A percentile compares a stretch with the other conserved stretches of the same genome.
These are phyloP conservation scores for Zaprionus africanus DNA, from an alignment of 1,140 invertebrate genomes.

Conservation along the genomic window DNA sequence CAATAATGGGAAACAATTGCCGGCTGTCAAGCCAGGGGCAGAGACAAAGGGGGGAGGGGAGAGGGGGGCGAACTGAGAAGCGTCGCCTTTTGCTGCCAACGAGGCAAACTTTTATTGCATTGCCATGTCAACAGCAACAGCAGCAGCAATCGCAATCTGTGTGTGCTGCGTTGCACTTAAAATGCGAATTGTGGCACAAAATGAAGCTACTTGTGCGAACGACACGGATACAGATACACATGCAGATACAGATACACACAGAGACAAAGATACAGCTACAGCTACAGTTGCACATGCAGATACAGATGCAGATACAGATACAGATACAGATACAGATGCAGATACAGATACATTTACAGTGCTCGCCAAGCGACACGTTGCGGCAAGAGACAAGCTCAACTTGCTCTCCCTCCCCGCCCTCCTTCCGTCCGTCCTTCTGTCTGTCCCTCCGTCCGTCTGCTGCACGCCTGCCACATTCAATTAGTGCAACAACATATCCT, in stretches of 20 bases:
- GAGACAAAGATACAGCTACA: conserved; percentile 37
- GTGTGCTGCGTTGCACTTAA: conserved; percentile 70
- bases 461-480: conserved; percentile 78
- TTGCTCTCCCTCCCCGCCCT: conserved; percentile 8
- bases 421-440: background rate
- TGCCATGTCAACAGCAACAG: conserved; percentile 76
- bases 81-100: conserved; percentile 55
- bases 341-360: conserved; percentile 1
- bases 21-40: conserved; percentile 34
- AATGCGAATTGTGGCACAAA: conserved; percentile 80
- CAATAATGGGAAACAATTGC: conserved; percentile 82
- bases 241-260: conserved; percentile 34
- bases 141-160: conserved; percentile 65
- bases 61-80: background rate
- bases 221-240: conserved; percentile 50
- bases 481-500: conserved; percentile 83
- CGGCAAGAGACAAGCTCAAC: conserved; percentile 49
- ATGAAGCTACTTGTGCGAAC: conserved; percentile 79
- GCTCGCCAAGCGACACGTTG: conserved; percentile 31
- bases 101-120: conserved; percentile 80
- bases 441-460: conserved; percentile 17
- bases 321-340: conserved; percentile 10
- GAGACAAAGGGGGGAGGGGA: too few species aligned
- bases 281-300: conserved; percentile 34
- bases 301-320: conserved; percentile 22